Conservation (phyloP, 2,888 invertebrate genomes). For the Rhogogaster chlorosoma region DNA sequence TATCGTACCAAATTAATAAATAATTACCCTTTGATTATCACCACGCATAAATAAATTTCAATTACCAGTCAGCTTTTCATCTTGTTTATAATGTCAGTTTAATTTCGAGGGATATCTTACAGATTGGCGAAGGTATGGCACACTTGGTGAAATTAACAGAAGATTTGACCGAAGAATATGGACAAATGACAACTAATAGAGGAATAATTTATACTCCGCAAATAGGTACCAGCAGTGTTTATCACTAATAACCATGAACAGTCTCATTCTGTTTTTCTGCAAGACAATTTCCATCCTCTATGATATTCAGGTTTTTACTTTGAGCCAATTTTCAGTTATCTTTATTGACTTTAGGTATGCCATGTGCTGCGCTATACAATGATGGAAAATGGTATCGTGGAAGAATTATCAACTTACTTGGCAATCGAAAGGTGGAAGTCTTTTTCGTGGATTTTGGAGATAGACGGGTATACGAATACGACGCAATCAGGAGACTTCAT, state of each 20-base stretch:
- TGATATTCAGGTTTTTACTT: not conserved
- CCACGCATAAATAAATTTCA: not conserved
- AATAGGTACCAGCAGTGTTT: slow-evolving; percentile 75
- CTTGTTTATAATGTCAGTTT: not conserved
- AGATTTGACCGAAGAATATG: slow-evolving; percentile 78
- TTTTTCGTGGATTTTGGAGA: slow-evolving; percentile 84
- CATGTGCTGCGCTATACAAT: slow-evolving; percentile 78
- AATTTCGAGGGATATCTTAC: slow-evolving; percentile 11
- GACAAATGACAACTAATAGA: slow-evolving; percentile 64
- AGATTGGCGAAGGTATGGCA: slow-evolving; percentile 72
- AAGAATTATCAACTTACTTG: slow-evolving; percentile 78
- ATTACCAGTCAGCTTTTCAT: not conserved
- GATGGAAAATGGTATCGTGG: slow-evolving; percentile 79
- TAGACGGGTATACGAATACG: slow-evolving; percentile 78
- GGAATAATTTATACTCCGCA: slow-evolving; percentile 78
- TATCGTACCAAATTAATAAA: not conserved
- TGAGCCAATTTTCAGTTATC: slow-evolving; percentile 58
- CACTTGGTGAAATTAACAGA: slow-evolving; percentile 77
- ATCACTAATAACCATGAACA: not conserved
- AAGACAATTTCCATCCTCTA: not conserved
- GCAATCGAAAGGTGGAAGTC: slow-evolving; percentile 79
- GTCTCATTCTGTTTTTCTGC: not conserved
- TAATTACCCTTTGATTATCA: not conserved
- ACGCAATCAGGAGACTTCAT: slow-evolving; percentile 79
- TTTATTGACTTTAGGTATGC: slow-evolving; percentile 77